phyloP scores from a whole-genome alignment of 2,797 vertebrate genomes.

The Macropodus opercularis region DNA sequence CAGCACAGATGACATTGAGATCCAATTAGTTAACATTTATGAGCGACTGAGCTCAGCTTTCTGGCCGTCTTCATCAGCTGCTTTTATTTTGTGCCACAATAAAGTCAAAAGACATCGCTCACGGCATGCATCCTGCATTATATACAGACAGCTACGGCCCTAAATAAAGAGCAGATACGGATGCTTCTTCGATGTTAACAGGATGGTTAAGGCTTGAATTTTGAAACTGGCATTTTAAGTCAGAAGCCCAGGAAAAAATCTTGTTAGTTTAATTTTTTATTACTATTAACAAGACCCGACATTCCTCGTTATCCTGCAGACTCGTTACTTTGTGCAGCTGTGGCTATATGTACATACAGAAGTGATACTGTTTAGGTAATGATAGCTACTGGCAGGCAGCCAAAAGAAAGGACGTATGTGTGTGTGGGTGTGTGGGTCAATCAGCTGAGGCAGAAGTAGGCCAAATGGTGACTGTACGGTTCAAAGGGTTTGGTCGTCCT shows the following conservation, averaged over 20 bases:
- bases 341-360: constrained; percentile 66
- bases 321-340: constrained; percentile 30
- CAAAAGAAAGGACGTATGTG: constrained; percentile 48
- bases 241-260: no score
- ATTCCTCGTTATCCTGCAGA: constrained; percentile 5
- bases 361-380: constrained; percentile 70
- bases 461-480: constrained; percentile 71
- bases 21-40: constrained; percentile 66
- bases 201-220: not conserved
- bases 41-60: constrained; percentile 45
- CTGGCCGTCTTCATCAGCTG: constrained; percentile 50
- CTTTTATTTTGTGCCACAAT: constrained; percentile 57
- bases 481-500: constrained; percentile 69
- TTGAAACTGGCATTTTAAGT: no score
- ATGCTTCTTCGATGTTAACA: not conserved
- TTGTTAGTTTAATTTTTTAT: no score
- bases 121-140: constrained; percentile 26
- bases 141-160: not conserved
- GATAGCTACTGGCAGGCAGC: constrained; percentile 74
- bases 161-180: constrained; percentile 27
- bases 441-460: constrained; percentile 80
- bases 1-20: constrained; percentile 55
- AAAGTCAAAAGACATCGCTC: constrained; percentile 49
- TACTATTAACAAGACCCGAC: no score
- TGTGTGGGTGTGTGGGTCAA: constrained; percentile 38